Evolutionary conservation across 2,797 vertebrate genomes (phyloP).

Genomic region (Falco naumanni): DNA sequence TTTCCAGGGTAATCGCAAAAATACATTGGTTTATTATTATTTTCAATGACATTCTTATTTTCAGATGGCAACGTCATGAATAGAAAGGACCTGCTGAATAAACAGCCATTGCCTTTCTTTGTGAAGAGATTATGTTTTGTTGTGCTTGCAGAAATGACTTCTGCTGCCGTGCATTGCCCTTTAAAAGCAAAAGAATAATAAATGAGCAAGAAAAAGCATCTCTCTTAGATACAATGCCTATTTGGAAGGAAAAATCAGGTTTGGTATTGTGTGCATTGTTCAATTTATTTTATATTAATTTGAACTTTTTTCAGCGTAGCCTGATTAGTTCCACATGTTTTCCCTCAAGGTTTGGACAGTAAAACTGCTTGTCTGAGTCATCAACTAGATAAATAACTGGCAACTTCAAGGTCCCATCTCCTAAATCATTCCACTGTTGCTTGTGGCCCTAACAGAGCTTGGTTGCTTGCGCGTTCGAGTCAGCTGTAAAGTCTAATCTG

Average conservation of each 20-base stretch:
- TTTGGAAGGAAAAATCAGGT: slow-evolving; percentile 14
- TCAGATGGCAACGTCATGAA: not conserved
- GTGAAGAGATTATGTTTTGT: slow-evolving; percentile 3
- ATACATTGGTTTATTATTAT: not conserved
- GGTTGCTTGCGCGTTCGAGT: not conserved
- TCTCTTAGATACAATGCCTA: not conserved
- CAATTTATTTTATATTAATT: slow-evolving; percentile 26
- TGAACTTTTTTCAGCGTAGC: not conserved
- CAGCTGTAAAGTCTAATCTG: slow-evolving; percentile 31
- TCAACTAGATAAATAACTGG: slow-evolving; percentile 67
- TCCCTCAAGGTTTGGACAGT: slow-evolving; percentile 31
- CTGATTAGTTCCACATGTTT: slow-evolving; percentile 61
- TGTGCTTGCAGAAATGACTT: slow-evolving; percentile 28
- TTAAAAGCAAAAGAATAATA: slow-evolving; percentile 8
- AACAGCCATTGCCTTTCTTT: not conserved
- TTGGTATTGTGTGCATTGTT: fast-evolving
- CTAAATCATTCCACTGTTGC: slow-evolving; percentile 52
- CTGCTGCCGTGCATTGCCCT: not conserved
- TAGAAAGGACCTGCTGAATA: not conserved
- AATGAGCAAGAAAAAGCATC: not conserved
- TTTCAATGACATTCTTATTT: not conserved
- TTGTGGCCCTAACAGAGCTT: not conserved
- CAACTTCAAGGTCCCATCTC: slow-evolving; percentile 42
- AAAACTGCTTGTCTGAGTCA: slow-evolving; percentile 67
- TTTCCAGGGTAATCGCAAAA: not conserved